These are phyloP conservation scores for Atherinomorus stipes DNA, from an alignment of 2,113 vertebrate genomes.

Conservation along the genomic window DNA sequence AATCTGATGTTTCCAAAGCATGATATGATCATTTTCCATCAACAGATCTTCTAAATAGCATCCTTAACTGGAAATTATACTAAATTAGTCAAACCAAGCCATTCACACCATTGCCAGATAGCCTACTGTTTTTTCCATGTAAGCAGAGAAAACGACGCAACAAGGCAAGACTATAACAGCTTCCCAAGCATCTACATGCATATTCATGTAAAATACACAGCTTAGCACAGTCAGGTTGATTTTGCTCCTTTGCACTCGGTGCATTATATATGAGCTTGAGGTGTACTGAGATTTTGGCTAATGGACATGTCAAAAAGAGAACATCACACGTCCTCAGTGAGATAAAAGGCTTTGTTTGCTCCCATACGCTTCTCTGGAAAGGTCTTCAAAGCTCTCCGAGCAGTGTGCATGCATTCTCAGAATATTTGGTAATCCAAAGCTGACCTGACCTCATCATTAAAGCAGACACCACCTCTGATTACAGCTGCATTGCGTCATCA, in stretches of 20 bases:
- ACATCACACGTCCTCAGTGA: conserved; percentile 20
- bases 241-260: not conserved
- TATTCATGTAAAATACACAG: not conserved
- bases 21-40: no score
- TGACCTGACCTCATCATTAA: conserved; percentile 21
- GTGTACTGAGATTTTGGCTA: conserved; percentile 20
- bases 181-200: not conserved
- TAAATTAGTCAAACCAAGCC: no score
- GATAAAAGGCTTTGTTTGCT: conserved; percentile 43
- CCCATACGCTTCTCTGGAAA: conserved; percentile 6
- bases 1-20: not conserved
- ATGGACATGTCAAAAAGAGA: conserved; percentile 9
- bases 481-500: conserved; percentile 31
- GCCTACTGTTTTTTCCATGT: not conserved
- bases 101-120: not conserved
- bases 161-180: not conserved
- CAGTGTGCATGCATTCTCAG: conserved; percentile 16
- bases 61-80: not conserved
- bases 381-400: conserved; percentile 47
- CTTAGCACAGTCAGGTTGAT: not conserved
- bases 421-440: conserved; percentile 48
- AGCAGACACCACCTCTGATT: conserved; percentile 14
- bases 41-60: not conserved
- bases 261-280: conserved; percentile 18
- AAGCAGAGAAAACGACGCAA: not conserved